Evolutionary conservation across 2,888 invertebrate genomes (phyloP).

Genomic region (Chloromyia formosa): DNA sequence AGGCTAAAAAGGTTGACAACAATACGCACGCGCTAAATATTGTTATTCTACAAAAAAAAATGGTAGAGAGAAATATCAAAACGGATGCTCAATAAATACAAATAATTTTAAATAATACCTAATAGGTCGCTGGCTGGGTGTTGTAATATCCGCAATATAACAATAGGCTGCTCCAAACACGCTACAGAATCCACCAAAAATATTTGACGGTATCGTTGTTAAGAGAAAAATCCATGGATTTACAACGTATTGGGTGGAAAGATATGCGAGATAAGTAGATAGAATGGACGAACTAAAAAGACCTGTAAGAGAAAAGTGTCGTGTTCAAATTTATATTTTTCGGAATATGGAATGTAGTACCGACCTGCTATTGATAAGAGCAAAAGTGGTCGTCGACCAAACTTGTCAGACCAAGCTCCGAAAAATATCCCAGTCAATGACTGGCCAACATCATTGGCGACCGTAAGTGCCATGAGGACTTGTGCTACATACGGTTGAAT

Average conservation of each 20-base stretch:
- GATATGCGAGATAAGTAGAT: constrained; percentile 54
- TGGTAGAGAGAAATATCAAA: too few relatives aligned
- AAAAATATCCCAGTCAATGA: constrained; percentile 75
- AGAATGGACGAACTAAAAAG: constrained; percentile 56
- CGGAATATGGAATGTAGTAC: constrained; percentile 46
- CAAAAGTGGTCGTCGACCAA: constrained; percentile 78
- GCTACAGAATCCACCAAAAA: constrained; percentile 71
- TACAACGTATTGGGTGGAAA: constrained; percentile 54
- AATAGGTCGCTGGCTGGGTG: constrained; percentile 69
- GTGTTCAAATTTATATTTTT: background rate
- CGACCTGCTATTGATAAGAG: constrained; percentile 71
- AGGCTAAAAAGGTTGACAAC: background rate
- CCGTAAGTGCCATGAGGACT: constrained; percentile 70
- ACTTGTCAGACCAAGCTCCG: constrained; percentile 84
- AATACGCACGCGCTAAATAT: constrained; percentile 8
- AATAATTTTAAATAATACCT: constrained; percentile 58
- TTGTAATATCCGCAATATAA: constrained; percentile 73
- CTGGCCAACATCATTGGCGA: constrained; percentile 74
- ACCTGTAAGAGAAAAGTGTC: constrained; percentile 52
- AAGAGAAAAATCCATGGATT: constrained; percentile 65
- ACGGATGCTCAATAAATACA: too few relatives aligned
- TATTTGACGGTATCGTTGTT: constrained; percentile 68
- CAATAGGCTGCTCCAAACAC: constrained; percentile 72
- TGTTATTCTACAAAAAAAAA: constrained; percentile 4
- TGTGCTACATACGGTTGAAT: constrained; percentile 75